Base-by-base conservation (phyloP, 2,113 vertebrate genomes). In the Rhizomys pruinosus region DNA sequence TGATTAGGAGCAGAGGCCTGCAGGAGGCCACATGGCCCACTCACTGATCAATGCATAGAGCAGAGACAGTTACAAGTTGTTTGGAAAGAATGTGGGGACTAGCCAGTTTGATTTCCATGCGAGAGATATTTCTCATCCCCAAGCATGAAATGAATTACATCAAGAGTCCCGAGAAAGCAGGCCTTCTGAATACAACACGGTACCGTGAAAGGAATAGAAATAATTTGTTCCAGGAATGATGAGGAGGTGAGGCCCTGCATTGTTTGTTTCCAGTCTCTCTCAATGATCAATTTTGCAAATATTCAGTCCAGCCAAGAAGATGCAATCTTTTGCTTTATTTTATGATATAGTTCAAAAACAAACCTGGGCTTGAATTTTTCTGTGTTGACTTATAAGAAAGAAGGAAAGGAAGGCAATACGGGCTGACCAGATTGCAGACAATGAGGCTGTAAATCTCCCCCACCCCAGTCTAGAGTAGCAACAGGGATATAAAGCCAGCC, bases 91-190 rank as follows among this genome's bases (percentile, higher is more conserved):
- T 0, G 59, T 90, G 52, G 77, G 96, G 80, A 89, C 96, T 96
- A 97, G 97, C 92, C 94, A 93, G 93, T 97, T 96, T 96, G 96
- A 93, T 74, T 95, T 97, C 96, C 93, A 91, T 93, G 77, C 96
- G 96, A 95, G 89, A n/a, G 0, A 95, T 90, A 94, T 95, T 98
- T 97, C 97, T 97, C 96, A 97, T 93, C 90, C 89, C 89, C 87
- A 97, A 95, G 97, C 95, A 96, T 97, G 94, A 76, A 72, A 97
- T 74, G 96, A 97, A 97, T 97, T 96, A 95, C 93, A 97, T 87
- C 94, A 97, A 97, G 96, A 97, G 80, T 84, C 94, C 93, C 96
- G 94, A 97, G 93, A 87, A 97, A 96, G 95, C 94, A 97, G 76
- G 90, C 94, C 96, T 97, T 95, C 90, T 90, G 92, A 94, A 96